Base-by-base conservation (phyloP, 2,888 invertebrate genomes). In the Catotricha subobsoleta region DNA sequence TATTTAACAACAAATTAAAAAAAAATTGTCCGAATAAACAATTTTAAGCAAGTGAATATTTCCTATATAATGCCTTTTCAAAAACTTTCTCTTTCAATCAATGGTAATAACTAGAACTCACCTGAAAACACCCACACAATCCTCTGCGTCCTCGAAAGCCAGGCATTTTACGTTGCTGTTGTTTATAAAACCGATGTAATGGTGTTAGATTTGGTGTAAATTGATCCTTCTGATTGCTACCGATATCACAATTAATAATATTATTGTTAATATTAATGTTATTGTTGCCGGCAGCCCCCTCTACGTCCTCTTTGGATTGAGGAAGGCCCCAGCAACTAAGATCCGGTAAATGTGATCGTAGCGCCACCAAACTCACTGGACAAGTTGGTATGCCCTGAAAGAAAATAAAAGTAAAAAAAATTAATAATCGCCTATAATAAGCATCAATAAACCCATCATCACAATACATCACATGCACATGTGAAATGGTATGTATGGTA, bases 51-150 rank as follows among this genome's bases (percentile, higher is more conserved):
- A n/a, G n/a, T n/a, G n/a, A n/a, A n/a, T n/a, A n/a, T n/a, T n/a
- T n/a, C n/a, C n/a, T n/a, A n/a, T n/a, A n/a, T n/a, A n/a, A n/a
- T n/a, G n/a, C n/a, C n/a, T n/a, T n/a, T n/a, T n/a, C n/a, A n/a
- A n/a, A n/a, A n/a, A n/a, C n/a, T n/a, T n/a, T n/a, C n/a, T n/a
- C n/a, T n/a, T n/a, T n/a, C n/a, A n/a, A n/a, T n/a, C n/a, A n/a
- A n/a, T n/a, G n/a, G n/a, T n/a, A n/a, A n/a, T n/a, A 25, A 25
- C n/a, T 23, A 18, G 3, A 18, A 56, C 65, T 67, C 58, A 84
- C 86, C 73, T 86, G 81, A 48, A 86, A 67, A 57, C 86, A 86
- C 54, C 84, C 83, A 70, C 86, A 86, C 70, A 72, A 71, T 44
- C 57, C 62, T 55, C 74, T 68, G 53, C 72, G 68, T 46, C 77